A percentile compares a stretch with the other conserved stretches of the same genome.
Evolutionary conservation across 2,888 invertebrate genomes (phyloP).

Genomic region (Adelphocoris suturalis): DNA sequence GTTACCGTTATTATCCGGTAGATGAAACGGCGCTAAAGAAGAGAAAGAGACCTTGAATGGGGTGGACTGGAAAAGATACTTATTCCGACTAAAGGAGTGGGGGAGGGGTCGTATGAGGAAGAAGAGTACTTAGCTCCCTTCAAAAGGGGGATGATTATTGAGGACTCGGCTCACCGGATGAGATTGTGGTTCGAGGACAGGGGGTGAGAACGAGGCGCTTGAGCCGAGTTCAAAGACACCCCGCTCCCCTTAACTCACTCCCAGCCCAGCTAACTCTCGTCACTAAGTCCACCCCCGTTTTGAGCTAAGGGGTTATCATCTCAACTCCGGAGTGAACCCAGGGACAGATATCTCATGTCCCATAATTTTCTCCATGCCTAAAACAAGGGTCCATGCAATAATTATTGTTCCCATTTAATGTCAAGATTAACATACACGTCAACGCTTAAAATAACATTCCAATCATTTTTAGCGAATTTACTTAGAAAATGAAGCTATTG

Average conservation of each 20-base stretch:
- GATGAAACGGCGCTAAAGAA: background rate
- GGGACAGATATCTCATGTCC: too few species aligned
- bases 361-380: background rate
- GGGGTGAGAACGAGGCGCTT: background rate
- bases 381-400: too few species aligned
- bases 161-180: background rate
- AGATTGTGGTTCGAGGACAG: background rate
- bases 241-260: background rate
- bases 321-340: too few species aligned
- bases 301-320: background rate
- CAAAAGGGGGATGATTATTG: conserved; percentile 22
- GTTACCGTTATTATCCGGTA: background rate
- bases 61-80: background rate
- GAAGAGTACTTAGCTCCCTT: background rate
- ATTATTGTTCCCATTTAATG: too few species aligned
- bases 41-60: background rate
- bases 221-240: background rate
- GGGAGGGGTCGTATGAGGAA: too few species aligned
- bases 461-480: too few species aligned
- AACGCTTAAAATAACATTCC: too few species aligned
- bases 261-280: background rate
- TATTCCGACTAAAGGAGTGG: too few species aligned
- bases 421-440: too few species aligned
- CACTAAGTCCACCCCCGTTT: background rate
- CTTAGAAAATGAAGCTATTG: too few species aligned